Evolutionary conservation across 2,113 vertebrate genomes (phyloP).

Genomic region (Gallinago jamesoni): DNA sequence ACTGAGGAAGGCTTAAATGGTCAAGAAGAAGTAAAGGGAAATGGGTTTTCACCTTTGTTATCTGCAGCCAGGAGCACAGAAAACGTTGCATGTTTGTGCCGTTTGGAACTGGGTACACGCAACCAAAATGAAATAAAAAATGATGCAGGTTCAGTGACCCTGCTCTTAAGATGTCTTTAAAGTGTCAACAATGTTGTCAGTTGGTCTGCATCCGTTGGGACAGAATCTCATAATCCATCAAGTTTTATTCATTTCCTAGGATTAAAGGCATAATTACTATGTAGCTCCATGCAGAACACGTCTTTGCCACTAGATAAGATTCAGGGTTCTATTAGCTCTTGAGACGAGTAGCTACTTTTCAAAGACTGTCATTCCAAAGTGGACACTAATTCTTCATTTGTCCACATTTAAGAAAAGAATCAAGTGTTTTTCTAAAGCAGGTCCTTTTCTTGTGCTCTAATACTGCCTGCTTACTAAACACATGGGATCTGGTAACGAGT

Average conservation of each 20-base stretch:
- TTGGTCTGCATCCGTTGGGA: not conserved
- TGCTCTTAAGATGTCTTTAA: slow-evolving; percentile 21
- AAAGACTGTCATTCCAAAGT: not conserved
- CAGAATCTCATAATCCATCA: slow-evolving; percentile 42
- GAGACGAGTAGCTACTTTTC: not conserved
- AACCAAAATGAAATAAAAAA: not conserved
- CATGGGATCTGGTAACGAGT: not conserved
- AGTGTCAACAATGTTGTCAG: slow-evolving; percentile 17
- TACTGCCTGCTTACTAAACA: not conserved
- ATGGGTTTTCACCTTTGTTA: not conserved
- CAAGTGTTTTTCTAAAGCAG: not conserved
- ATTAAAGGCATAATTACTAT: slow-evolving; percentile 15
- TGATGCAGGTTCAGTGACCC: not conserved
- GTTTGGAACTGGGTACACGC: not conserved
- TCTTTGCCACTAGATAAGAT: not conserved
- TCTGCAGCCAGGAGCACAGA: not conserved
- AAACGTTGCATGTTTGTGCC: not conserved
- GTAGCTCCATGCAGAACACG: not conserved
- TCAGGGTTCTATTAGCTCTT: not conserved
- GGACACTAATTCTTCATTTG: not conserved
- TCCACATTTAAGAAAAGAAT: not conserved
- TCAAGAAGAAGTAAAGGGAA: not conserved
- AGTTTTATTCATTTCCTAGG: slow-evolving; percentile 48
- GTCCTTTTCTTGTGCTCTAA: not conserved
- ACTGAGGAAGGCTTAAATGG: not conserved